These are phyloP conservation scores for Ennomos fuscantarius DNA, from an alignment of 2,888 invertebrate species.

Conservation along the genomic window DNA sequence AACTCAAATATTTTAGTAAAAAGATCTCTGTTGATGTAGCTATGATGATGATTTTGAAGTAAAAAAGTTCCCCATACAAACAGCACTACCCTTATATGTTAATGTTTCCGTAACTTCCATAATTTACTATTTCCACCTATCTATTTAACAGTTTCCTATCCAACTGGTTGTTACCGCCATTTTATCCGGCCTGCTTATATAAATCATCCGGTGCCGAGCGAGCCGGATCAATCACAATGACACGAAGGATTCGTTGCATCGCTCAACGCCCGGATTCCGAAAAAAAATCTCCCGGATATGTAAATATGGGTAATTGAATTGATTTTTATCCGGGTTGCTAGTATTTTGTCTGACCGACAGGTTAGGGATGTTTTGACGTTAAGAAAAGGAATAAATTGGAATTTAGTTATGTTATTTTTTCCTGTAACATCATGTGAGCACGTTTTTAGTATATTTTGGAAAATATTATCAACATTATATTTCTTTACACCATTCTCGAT, in stretches of 20 bases:
- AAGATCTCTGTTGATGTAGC: too few relatives aligned
- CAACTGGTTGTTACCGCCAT: constrained; percentile 4
- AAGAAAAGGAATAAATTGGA: constrained; percentile 1
- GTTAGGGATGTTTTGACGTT: constrained; percentile 1
- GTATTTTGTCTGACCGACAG: constrained; percentile 8
- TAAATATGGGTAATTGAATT: constrained; percentile 33
- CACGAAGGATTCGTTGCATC: constrained; percentile 32
- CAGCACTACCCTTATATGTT: too few relatives aligned
- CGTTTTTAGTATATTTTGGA: too few relatives aligned
- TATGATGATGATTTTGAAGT: too few relatives aligned
- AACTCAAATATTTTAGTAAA: too few relatives aligned
- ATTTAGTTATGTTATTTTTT: background rate
- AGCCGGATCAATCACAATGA: constrained; percentile 38
- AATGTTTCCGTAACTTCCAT: background rate
- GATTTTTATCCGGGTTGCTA: constrained; percentile 26
- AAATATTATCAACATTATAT: too few relatives aligned
- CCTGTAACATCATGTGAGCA: too few relatives aligned
- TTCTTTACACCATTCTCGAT: too few relatives aligned
- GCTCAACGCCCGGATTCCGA: constrained; percentile 27
- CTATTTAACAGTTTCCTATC: background rate
- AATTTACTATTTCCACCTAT: background rate
- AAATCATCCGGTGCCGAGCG: constrained; percentile 33
- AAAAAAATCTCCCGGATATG: constrained; percentile 35
- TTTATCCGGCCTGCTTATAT: constrained; percentile 22
- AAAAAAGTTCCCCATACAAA: too few relatives aligned